These are phyloP conservation scores for Falco rusticolus DNA, from an alignment of 2,797 vertebrate genomes.

Conservation along the genomic window DNA sequence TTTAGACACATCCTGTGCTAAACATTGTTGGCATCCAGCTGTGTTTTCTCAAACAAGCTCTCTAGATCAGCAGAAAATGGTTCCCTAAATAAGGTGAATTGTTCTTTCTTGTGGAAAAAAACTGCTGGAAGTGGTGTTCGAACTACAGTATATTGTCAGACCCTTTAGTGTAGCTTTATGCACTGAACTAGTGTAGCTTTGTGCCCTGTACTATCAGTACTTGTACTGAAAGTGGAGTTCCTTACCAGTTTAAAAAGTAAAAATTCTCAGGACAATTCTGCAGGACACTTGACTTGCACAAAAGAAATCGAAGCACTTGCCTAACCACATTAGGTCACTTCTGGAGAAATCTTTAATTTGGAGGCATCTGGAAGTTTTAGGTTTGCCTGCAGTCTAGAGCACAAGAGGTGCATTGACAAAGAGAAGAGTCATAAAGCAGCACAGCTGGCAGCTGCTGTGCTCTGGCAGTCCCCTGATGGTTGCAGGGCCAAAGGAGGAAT, in stretches of 20 bases:
- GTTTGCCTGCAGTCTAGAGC: neutral
- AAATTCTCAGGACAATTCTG: neutral
- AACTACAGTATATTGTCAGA: slow-evolving; percentile 1
- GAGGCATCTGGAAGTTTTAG: neutral
- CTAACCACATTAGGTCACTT: neutral
- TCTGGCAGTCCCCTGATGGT: neutral
- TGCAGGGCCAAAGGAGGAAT: neutral
- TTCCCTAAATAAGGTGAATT: slow-evolving; percentile 33
- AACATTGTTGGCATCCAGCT: slow-evolving; percentile 44
- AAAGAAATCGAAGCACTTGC: neutral
- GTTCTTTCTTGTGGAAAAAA: slow-evolving; percentile 39
- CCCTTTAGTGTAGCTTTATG: slow-evolving; percentile 46
- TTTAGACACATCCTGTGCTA: slow-evolving; percentile 15
- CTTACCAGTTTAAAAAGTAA: neutral
- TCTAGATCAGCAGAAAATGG: slow-evolving; percentile 41
- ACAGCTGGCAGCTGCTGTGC: neutral
- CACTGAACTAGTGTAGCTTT: slow-evolving; percentile 6
- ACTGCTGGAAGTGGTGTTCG: neutral
- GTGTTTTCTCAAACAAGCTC: slow-evolving; percentile 36
- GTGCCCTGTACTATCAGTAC: neutral
- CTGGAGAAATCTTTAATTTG: neutral
- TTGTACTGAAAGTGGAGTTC: neutral
- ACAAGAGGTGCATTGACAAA: neutral
- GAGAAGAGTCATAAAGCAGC: neutral
- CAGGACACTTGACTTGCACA: neutral